These are phyloP conservation scores for Oreochromis spilurus DNA, from an alignment of 2,113 vertebrate genomes.

Conservation along the genomic window DNA sequence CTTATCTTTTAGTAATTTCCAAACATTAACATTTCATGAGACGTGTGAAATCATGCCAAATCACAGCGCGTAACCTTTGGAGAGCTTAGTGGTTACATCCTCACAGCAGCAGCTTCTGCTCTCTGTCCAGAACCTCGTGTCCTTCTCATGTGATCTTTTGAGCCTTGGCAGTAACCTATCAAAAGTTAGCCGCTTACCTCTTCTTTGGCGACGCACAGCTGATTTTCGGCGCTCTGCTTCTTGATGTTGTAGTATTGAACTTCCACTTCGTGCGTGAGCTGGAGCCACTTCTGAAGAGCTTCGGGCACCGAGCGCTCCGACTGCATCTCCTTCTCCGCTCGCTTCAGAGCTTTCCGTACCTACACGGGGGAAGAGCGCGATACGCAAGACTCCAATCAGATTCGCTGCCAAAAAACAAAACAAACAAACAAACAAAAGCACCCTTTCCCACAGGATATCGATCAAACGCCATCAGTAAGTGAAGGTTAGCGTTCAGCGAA, in stretches of 20 bases:
- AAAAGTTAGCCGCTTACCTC: constrained; percentile 75
- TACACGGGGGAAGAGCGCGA: constrained; percentile 18
- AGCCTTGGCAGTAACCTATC: not conserved
- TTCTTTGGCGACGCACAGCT: constrained; percentile 90
- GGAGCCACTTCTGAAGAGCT: constrained; percentile 96
- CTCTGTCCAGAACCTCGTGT: not conserved
- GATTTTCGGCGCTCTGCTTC: constrained; percentile 94
- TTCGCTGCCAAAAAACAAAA: not conserved
- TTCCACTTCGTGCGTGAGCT: constrained; percentile 97
- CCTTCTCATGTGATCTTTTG: not conserved
- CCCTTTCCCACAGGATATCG: not conserved
- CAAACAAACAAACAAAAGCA: not conserved
- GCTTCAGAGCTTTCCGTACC: constrained; percentile 96
- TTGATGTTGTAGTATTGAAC: constrained; percentile 99
- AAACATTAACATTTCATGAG: not conserved
- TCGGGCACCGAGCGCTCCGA: constrained; percentile 92
- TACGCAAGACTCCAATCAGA: not conserved
- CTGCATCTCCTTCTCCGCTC: constrained; percentile 94
- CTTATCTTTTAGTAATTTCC: not conserved
- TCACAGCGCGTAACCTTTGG: not conserved
- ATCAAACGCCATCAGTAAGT: not conserved
- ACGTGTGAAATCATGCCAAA: not conserved
- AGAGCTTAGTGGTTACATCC: not conserved
- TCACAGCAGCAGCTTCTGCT: not conserved
- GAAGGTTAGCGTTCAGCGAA: not conserved